Evolutionary conservation across 2,113 vertebrate species (phyloP).

Genomic region (Cynopterus brachyotis): DNA sequence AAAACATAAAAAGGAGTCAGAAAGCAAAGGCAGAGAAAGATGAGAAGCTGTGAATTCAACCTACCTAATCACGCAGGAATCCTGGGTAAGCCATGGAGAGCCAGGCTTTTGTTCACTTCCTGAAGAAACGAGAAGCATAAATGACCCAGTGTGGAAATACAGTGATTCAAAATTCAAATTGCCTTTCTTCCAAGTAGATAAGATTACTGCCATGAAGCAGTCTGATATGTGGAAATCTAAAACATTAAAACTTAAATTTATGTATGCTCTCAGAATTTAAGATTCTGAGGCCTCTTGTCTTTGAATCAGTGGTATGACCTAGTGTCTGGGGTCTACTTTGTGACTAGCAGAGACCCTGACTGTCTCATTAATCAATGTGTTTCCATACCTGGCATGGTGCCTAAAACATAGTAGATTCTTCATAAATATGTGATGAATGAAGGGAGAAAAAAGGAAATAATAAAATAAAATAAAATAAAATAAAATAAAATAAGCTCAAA

Average conservation of each 20-base stretch:
- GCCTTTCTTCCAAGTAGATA: background rate
- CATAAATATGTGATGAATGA: background rate
- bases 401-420: background rate
- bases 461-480: background rate
- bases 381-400: background rate
- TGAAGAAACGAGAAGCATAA: background rate
- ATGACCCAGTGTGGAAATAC: background rate
- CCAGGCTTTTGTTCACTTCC: background rate
- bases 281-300: background rate
- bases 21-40: constrained; percentile 18
- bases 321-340: constrained; percentile 6
- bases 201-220: background rate
- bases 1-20: background rate
- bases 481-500: background rate
- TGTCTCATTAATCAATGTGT: constrained; percentile 27
- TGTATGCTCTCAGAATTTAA: background rate
- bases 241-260: background rate
- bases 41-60: background rate
- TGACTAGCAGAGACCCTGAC: background rate
- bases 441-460: background rate
- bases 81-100: background rate
- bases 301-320: constrained; percentile 1
- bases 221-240: background rate
- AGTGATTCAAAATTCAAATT: background rate
- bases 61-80: background rate